Percentiles rank a stretch among this genome's conserved stretches.
Evolutionary conservation across 2,113 vertebrate species (phyloP).

Genomic region (Elachura formosa): DNA sequence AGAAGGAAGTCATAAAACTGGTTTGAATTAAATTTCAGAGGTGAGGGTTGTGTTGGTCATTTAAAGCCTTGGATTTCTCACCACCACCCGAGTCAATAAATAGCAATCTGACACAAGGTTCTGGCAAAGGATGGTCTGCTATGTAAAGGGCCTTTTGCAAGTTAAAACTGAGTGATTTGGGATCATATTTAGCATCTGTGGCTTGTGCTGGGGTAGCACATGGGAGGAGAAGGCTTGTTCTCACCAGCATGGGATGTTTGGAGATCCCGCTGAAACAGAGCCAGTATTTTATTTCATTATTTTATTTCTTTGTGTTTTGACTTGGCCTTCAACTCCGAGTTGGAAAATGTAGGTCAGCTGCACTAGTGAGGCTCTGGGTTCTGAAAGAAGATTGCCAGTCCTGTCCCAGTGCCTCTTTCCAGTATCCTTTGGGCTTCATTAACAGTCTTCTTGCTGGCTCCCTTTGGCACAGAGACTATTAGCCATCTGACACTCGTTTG

Average conservation of each 20-base stretch:
- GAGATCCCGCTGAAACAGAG: fast-evolving
- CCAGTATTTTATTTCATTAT: neutral
- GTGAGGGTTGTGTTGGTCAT: neutral
- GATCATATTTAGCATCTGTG: neutral
- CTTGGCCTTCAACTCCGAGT: neutral
- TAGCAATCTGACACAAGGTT: neutral
- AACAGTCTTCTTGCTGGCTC: neutral
- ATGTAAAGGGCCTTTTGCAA: neutral
- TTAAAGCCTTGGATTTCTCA: neutral
- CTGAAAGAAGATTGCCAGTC: neutral
- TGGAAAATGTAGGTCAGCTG: neutral
- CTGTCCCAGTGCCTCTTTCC: neutral
- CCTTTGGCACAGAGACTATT: neutral
- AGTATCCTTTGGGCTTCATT: neutral
- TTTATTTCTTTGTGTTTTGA: no score
- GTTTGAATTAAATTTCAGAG: neutral
- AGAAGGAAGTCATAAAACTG: neutral
- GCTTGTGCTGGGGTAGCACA: neutral
- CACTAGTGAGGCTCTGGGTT: neutral
- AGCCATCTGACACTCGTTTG: neutral
- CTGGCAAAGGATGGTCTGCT: neutral
- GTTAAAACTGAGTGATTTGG: neutral
- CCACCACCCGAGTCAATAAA: neutral
- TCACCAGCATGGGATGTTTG: neutral
- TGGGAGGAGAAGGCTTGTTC: neutral